Base-by-base conservation (phyloP, 30 jellyfish, hydroid and myxozoan species). In the Haliclystus octoradiatus region DNA sequence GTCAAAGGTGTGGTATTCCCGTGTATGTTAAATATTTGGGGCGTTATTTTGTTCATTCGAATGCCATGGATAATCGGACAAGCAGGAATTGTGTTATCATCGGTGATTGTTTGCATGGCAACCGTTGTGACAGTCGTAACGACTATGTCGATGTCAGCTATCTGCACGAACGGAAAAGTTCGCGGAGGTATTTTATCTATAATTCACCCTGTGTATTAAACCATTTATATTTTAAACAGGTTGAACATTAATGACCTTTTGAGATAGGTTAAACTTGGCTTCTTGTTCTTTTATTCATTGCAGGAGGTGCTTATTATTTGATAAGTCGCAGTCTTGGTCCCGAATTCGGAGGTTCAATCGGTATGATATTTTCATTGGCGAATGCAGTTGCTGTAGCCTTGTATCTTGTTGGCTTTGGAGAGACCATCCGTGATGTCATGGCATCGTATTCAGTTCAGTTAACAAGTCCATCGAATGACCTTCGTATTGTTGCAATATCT, bases 121-220 rank as follows among this genome's bases (percentile, higher is more conserved):
- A 46, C 93, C 31, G 79, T 61, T 71, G 96, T 85, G 7, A 85
- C 96, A 15, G 62, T 74, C 13, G 79, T 85, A 12, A 74, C 96
- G 24, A 69, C 96, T 2, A 52, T 85, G 52, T 85, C 96, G 1
- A 85, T 85, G 96, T 85, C 96, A 22, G 96, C 96, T 27, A 76
- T 85, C 23, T 85, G 96, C 72, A 85, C 96, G 33, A 85, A 85
- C 50, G 96, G 96, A 0, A 92, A 85, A 73, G 96, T 85, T 3
- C 72, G 72, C 67, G 96, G 96, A 85, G 96, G 96, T 78, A 49
- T 2, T 82, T 30, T 26, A 26, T 2, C 26, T 14, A 7, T 7
- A 19, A 3, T 13, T n/a, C n/a, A n/a, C n/a, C n/a, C n/a, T n/a
- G n/a, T n/a, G n/a, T n/a, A n/a, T n/a, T n/a, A n/a, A n/a, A n/a